Base-by-base conservation (phyloP, 2,113 vertebrate genomes). In the Montifringilla adamsi region DNA sequence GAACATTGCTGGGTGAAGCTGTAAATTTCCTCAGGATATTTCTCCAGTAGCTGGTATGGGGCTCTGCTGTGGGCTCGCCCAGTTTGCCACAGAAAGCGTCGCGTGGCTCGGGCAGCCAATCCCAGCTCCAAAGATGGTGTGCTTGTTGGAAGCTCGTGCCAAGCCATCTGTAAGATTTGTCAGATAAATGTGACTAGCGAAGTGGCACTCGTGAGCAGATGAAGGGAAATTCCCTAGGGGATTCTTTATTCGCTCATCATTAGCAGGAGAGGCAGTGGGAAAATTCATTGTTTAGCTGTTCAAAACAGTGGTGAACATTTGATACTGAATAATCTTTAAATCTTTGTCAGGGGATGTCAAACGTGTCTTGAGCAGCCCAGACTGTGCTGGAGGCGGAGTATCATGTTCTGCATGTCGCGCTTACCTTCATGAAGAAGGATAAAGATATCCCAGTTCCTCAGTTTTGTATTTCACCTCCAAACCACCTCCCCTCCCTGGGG, bases 131-230 rank as follows among this genome's bases (percentile, higher is more conserved):
- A 92, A 94, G 92, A 96, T 96, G 93, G 92, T 95, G 95, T 95
- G 94, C 95, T 93, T 90, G 92, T 92, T 94, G 83, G 60, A 82
- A 84, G 86, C 93, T 89, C 6, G 74, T 95, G 96, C 96, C 95
- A 96, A 97, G 95, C 95, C 95, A 95, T 96, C 95, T 96, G 93
- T 96, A 96, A 96, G 95, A 96, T 96, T 96, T 95, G 93, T 97
- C 95, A 96, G 94, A 97, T 97, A 97, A 96, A 97, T 96, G 92
- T 90, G 90, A 97, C 92, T 95, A 96, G 95, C 94, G 6, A 97
- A 95, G 96, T 96, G 96, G 96, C 94, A 97, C 95, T 96, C 93
- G 37, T 95, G 95, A 97, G 93, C 95, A 96, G 94, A 94, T 94
- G 96, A 96, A 97, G 96, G 95, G 95, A 96, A 93, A 96, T 95